Percentiles rank a stretch among this genome's conserved stretches.
phyloP scores from a whole-genome alignment of 2,888 invertebrate genomes.

The Drosophila subquinaria region DNA sequence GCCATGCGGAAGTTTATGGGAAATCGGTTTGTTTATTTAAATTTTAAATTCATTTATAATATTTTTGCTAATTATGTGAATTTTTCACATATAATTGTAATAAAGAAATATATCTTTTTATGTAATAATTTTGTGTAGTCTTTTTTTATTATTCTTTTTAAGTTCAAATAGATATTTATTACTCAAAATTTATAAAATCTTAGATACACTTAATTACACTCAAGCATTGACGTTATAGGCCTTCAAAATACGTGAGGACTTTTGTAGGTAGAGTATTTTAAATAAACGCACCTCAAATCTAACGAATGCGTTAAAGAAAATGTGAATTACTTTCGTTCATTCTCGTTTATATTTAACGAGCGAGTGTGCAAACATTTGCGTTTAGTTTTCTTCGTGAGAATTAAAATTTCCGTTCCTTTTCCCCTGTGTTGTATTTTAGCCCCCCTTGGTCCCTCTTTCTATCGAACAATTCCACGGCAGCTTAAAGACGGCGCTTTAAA shows the following conservation, averaged over 20 bases:
- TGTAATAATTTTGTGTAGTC: too few species aligned
- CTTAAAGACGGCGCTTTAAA: conserved; percentile 39
- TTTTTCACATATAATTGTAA: too few species aligned
- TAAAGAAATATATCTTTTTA: too few species aligned
- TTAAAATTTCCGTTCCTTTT: conserved; percentile 36
- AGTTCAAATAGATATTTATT: too few species aligned
- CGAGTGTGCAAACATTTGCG: conserved; percentile 53
- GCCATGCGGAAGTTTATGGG: too few species aligned
- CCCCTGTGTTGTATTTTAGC: not conserved
- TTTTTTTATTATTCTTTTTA: too few species aligned
- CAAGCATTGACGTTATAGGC: not conserved
- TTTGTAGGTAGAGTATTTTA: conserved; percentile 21
- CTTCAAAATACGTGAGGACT: not conserved
- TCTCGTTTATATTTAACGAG: conserved; percentile 26
- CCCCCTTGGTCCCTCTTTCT: not conserved
- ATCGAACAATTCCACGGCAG: not conserved
- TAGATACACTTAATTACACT: not conserved
- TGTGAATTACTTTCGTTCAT: conserved; percentile 29
- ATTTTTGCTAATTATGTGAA: not conserved
- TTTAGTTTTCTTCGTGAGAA: conserved; percentile 50
- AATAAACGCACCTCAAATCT: conserved; percentile 34
- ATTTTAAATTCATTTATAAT: not conserved
- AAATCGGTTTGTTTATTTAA: not conserved
- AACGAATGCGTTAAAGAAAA: conserved; percentile 47
- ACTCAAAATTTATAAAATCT: not conserved